Base-by-base conservation (phyloP, 2,113 vertebrate genomes). In the Dunckerocampus dactyliophorus region DNA sequence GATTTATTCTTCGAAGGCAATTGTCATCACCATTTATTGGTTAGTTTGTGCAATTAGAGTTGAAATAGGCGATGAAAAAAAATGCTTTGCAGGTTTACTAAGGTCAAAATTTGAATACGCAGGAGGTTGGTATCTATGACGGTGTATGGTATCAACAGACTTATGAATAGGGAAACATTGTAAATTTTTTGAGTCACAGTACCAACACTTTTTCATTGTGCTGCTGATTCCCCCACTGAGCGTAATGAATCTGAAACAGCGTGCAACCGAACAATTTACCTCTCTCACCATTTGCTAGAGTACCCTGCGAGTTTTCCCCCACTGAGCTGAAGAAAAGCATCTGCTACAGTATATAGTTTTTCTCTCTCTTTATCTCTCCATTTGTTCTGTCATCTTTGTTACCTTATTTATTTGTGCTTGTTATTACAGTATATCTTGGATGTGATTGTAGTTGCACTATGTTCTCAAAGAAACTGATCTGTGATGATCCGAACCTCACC, bases 191-290 rank as follows among this genome's bases (percentile, higher is more conserved):
- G 21, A 43, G 14, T 19, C n/a, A 5, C 9, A 0, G 31, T 62
- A 57, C 31, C 17, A 50, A 12, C 9, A 39, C 37, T 37, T 37
- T 9, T 42, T 59, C 17, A 17, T 48, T 17, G 53, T 56, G 52
- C 21, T n/a, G 43, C 62, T 31, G 59, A 53, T 62, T 54, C 61
- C 5, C 62, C 61, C 62, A 46, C 63, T 67, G 43, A 20, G 61
- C 71, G 56, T 67, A 69, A 73, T 64, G 28, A 66, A 64, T 31
- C 37, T 39, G 1, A 31, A 81, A 67, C 76, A 74, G 71, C 47
- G 54, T 68, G 74, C 75, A 58, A 65, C 61, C 43, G 71, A 82
- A 80, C 69, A 67, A 65, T 71, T 66, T 64, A 67, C 47, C 22
- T 73, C 65, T 62, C 47, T 47, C 68, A 21, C 47, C 45, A 11